phyloP scores from a whole-genome alignment of 2,797 vertebrate genomes.

The Molothrus aeneus region DNA sequence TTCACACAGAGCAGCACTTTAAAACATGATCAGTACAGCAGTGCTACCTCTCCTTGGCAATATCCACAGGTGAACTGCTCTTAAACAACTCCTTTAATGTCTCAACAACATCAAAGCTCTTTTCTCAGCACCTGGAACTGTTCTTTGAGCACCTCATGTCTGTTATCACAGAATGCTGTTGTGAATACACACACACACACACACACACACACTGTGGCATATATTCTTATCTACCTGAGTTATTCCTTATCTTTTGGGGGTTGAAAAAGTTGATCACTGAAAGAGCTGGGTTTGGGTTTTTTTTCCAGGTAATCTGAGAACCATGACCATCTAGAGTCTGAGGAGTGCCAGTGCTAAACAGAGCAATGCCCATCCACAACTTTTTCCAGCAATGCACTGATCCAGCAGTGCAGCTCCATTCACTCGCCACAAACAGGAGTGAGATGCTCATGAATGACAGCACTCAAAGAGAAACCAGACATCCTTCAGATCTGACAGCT shows the following conservation, averaged over 20 bases:
- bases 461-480: neutral
- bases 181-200: neutral
- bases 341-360: neutral
- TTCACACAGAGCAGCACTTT: neutral
- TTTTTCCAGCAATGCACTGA: neutral
- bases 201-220: neutral
- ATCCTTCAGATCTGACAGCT: neutral
- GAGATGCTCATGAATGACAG: neutral
- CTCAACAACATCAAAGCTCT: conserved; percentile 20
- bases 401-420: neutral
- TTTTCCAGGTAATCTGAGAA: neutral
- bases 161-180: neutral
- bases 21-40: conserved; percentile 7
- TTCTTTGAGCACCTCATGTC: neutral
- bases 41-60: neutral
- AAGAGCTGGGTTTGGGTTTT: neutral
- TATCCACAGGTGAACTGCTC: conserved; percentile 36
- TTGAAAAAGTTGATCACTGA: neutral
- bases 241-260: neutral
- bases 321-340: neutral
- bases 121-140: neutral
- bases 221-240: neutral
- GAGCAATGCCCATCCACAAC: neutral
- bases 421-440: neutral
- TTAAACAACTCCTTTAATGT: conserved; percentile 30